These are phyloP conservation scores for Pampus argenteus DNA, from an alignment of 2,797 vertebrate genomes.

Conservation along the genomic window DNA sequence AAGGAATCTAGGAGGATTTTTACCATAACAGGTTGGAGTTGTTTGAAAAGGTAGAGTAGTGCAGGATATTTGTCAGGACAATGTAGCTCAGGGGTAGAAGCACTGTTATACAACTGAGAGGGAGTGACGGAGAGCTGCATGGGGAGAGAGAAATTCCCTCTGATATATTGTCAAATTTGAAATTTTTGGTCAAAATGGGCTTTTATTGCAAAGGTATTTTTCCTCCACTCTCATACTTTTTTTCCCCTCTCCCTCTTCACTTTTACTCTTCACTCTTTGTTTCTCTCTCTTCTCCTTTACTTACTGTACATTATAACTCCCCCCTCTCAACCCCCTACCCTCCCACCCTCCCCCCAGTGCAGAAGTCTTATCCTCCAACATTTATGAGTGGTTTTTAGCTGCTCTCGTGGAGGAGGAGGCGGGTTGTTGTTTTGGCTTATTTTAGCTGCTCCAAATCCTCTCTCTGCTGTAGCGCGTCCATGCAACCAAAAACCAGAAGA, in stretches of 20 bases:
- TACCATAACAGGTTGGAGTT: constrained; percentile 21
- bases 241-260: neutral
- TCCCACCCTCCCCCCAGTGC: constrained; percentile 23
- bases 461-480: constrained; percentile 29
- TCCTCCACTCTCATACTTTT: neutral
- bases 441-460: constrained; percentile 72
- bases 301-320: constrained; percentile 40
- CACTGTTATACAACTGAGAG: constrained; percentile 44
- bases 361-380: constrained; percentile 66
- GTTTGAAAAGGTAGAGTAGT: constrained; percentile 41
- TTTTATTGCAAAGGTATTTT: constrained; percentile 31
- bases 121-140: constrained; percentile 2
- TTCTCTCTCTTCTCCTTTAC: constrained; percentile 16
- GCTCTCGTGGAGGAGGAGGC: constrained; percentile 64
- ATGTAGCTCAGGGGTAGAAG: constrained; percentile 39
- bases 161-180: constrained; percentile 36
- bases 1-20: constrained; percentile 47
- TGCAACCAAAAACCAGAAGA: constrained; percentile 60
- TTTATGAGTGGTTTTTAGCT: constrained; percentile 72
- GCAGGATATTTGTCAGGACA: constrained; percentile 47
- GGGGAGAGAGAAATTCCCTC: constrained; percentile 9
- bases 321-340: constrained; percentile 10
- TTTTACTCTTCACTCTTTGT: too few species aligned
- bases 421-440: constrained; percentile 72
- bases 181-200: neutral